Percentiles rank a stretch among this genome's conserved stretches.
These are phyloP conservation scores for Deroplatys truncata DNA, from an alignment of 2,888 invertebrate genomes.

Conservation along the genomic window DNA sequence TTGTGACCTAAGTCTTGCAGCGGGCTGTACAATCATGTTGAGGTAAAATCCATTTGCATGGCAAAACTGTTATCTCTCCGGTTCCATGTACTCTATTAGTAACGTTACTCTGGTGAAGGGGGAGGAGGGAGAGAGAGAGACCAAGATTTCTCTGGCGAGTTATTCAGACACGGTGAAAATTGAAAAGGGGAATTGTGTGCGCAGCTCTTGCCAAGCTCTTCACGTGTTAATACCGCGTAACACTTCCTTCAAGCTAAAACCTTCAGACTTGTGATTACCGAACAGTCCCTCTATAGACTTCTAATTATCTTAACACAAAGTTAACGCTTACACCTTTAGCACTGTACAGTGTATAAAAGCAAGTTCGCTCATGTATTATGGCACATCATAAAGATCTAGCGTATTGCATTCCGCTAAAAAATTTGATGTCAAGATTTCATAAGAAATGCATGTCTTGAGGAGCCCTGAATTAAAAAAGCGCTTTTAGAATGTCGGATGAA, in stretches of 20 bases:
- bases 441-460: no score
- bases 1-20: neutral
- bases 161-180: neutral
- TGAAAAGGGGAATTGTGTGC: neutral
- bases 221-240: neutral
- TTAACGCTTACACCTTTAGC: no score
- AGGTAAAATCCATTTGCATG: neutral
- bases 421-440: no score
- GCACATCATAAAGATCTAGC: no score
- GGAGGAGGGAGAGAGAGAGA: neutral
- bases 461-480: no score
- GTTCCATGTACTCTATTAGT: neutral
- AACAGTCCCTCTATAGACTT: neutral
- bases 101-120: neutral
- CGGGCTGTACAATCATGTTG: neutral
- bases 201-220: neutral
- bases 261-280: neutral
- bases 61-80: neutral
- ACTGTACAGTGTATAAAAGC: no score
- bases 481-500: no score
- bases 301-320: neutral
- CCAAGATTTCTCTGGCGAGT: neutral
- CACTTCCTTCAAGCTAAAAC: neutral
- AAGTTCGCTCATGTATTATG: no score
- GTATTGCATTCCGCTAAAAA: no score